phyloP scores from a whole-genome alignment of 2,113 vertebrate species.

The Ivindomyrus marchei region DNA sequence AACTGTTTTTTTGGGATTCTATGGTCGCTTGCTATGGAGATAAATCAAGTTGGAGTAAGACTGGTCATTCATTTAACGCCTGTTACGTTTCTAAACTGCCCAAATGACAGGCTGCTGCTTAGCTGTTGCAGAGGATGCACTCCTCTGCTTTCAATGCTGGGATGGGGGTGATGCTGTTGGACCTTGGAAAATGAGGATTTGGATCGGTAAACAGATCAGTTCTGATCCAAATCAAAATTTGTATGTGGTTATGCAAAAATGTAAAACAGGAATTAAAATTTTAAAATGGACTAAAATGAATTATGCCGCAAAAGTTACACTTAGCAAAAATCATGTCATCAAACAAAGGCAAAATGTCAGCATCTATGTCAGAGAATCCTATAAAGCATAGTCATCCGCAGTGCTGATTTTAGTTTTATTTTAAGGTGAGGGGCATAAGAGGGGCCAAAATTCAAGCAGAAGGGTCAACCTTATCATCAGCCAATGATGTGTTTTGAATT shows the following conservation, averaged over 20 bases:
- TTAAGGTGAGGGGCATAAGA: background rate
- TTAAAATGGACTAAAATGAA: background rate
- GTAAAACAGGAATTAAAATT: background rate
- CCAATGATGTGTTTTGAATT: background rate
- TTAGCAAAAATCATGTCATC: too few relatives aligned
- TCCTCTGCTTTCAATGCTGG: background rate
- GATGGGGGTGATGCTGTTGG: background rate
- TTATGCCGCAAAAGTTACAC: too few relatives aligned
- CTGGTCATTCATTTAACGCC: background rate
- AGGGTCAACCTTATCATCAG: background rate
- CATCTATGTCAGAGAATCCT: background rate
- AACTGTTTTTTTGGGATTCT: background rate
- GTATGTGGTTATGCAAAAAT: background rate
- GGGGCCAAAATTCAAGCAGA: background rate
- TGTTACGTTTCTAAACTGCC: background rate
- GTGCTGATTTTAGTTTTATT: background rate
- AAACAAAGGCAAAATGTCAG: background rate
- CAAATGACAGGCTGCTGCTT: background rate
- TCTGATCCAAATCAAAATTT: background rate
- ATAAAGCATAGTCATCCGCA: background rate
- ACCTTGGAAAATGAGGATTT: background rate
- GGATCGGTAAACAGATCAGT: background rate
- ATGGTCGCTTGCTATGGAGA: background rate
- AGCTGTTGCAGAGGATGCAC: background rate
- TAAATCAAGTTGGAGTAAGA: background rate